Conservation (phyloP, 2,113 vertebrate genomes). For the Calyptomena viridis region DNA sequence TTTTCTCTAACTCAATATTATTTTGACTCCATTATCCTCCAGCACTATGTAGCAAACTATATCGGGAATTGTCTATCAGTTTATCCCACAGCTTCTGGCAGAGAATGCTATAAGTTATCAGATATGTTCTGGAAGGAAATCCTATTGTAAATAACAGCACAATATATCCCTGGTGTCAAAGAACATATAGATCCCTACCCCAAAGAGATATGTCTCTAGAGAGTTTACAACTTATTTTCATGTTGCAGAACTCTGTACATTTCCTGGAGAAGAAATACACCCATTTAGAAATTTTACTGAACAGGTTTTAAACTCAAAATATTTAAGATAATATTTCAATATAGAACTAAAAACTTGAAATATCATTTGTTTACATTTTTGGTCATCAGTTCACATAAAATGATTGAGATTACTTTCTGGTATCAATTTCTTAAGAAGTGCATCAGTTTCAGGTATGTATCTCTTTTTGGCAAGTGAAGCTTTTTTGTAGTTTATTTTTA, state of each 20-base stretch:
- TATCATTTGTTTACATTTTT: background rate
- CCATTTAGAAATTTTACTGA: background rate
- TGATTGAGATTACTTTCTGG: background rate
- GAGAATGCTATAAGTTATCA: background rate
- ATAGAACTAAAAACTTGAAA: background rate
- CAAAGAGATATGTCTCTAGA: background rate
- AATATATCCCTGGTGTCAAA: background rate
- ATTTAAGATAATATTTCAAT: background rate
- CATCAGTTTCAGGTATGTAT: background rate
- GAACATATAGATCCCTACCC: background rate
- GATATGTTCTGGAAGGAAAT: background rate
- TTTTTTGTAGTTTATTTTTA: background rate
- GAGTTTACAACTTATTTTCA: background rate
- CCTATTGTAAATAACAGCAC: background rate
- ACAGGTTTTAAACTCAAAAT: background rate
- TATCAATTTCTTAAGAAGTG: background rate
- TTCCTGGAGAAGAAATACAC: background rate
- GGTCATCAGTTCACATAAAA: background rate
- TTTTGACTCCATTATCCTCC: background rate
- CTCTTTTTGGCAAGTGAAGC: background rate
- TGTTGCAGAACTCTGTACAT: background rate
- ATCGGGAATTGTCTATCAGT: background rate
- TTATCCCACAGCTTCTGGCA: slow-evolving; percentile 7
- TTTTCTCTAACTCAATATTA: background rate
- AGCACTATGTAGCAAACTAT: background rate